Conservation (phyloP, 1,140 invertebrate genomes). For the Trachymyrmex cornetzi region DNA sequence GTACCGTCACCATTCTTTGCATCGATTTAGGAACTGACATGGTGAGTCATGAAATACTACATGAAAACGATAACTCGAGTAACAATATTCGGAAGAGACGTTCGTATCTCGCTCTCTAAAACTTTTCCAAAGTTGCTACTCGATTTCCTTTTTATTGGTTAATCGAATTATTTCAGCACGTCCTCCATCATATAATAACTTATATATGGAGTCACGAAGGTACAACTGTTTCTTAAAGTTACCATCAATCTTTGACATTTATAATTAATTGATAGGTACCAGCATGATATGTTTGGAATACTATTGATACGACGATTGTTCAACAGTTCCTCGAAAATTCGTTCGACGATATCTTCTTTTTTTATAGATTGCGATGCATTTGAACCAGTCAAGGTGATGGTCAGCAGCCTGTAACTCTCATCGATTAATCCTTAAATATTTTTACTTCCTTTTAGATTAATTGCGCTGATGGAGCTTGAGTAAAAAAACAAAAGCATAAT, state of each 20-base stretch:
- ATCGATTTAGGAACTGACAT: constrained; percentile 99
- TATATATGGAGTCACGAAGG: constrained; percentile 7
- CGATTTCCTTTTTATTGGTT: constrained; percentile 9
- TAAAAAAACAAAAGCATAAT: neutral
- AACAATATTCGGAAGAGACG: constrained; percentile 19
- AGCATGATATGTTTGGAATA: neutral
- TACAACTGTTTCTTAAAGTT: constrained; percentile 11
- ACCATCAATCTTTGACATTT: constrained; percentile 7
- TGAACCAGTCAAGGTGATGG: neutral
- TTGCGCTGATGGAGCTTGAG: constrained; percentile 30
- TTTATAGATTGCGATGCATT: constrained; percentile 35
- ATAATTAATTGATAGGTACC: constrained; percentile 33
- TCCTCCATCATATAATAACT: neutral
- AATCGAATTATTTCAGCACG: constrained; percentile 50
- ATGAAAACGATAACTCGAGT: neutral
- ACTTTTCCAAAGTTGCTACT: constrained; percentile 35
- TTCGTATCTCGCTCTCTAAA: neutral
- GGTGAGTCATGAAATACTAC: constrained; percentile 89
- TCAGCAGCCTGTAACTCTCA: neutral
- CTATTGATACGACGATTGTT: neutral
- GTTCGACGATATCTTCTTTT: constrained; percentile 6
- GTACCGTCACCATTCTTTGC: constrained; percentile 99
- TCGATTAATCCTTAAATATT: constrained; percentile 40
- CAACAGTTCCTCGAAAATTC: constrained; percentile 12
- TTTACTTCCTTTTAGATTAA: constrained; percentile 46